phyloP scores from a whole-genome alignment of 2,797 vertebrate species.

The Lepidocolaptes lacrymiger region DNA sequence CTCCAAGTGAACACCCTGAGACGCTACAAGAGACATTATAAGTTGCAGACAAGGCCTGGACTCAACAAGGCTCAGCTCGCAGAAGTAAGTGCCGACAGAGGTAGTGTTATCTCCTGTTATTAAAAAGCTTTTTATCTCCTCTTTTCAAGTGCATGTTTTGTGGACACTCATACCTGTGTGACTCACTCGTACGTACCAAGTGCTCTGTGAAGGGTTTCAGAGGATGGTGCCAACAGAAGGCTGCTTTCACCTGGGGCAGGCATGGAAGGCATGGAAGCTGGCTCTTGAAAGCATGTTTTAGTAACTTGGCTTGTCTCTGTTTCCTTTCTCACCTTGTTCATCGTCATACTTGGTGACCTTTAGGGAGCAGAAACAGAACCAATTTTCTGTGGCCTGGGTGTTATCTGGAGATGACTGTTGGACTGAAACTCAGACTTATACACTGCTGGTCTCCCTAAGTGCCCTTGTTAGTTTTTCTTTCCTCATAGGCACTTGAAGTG shows the following conservation, averaged over 20 bases:
- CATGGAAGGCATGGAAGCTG: neutral
- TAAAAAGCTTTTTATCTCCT: neutral
- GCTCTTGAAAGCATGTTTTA: neutral
- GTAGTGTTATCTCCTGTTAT: neutral
- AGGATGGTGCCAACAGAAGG: neutral
- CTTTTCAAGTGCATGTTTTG: neutral
- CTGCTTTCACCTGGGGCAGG: neutral
- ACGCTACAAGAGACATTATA: constrained; percentile 98
- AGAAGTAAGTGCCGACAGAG: constrained; percentile 79
- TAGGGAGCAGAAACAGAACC: neutral
- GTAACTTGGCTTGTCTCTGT: neutral
- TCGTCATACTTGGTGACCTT: neutral
- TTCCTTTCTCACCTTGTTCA: neutral
- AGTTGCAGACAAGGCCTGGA: constrained; percentile 95
- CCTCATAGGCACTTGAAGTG: neutral
- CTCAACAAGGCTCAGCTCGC: constrained; percentile 98
- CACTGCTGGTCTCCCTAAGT: neutral
- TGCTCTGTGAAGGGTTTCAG: neutral
- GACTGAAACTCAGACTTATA: neutral
- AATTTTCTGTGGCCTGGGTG: neutral
- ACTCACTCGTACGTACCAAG: accelerated
- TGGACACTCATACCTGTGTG: neutral
- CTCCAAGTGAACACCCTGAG: constrained; percentile 97
- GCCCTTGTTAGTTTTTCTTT: neutral
- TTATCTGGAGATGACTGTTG: neutral